Evolutionary conservation across 2,797 vertebrate species (phyloP).

Genomic region (Sebastes iracundus): DNA sequence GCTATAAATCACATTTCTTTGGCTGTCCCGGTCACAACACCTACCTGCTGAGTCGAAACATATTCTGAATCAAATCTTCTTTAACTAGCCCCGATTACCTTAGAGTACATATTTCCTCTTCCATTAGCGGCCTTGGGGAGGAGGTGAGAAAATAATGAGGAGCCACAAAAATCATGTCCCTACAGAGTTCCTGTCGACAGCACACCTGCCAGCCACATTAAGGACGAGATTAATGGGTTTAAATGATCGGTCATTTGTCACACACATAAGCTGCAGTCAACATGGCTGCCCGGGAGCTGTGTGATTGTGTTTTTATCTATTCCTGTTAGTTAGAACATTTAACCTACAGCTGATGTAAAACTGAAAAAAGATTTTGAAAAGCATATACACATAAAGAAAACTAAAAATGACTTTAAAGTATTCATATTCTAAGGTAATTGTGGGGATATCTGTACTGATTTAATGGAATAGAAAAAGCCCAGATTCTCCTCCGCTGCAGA

Average conservation of each 20-base stretch:
- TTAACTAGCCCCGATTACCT: background rate
- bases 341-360: background rate
- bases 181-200: constrained; percentile 1
- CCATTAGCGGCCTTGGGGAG: background rate
- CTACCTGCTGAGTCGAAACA: background rate
- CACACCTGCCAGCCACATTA: constrained; percentile 36
- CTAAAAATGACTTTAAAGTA: background rate
- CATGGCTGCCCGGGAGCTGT: background rate
- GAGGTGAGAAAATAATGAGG: constrained; percentile 32
- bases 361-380: background rate
- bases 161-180: constrained; percentile 15
- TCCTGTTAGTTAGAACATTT: background rate
- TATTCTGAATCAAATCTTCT: constrained; percentile 2
- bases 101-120: constrained; percentile 6
- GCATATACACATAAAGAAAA: background rate
- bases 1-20: constrained; percentile 8
- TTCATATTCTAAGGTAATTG: background rate
- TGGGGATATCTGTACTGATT: background rate
- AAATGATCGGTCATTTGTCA: constrained; percentile 40
- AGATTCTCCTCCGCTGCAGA: background rate
- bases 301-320: background rate
- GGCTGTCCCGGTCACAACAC: background rate
- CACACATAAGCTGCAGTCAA: constrained; percentile 13
- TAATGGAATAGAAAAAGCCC: background rate
- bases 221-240: constrained; percentile 35